Evolutionary conservation across 2,888 invertebrate species (phyloP).

Genomic region (Microdon myrmicae): DNA sequence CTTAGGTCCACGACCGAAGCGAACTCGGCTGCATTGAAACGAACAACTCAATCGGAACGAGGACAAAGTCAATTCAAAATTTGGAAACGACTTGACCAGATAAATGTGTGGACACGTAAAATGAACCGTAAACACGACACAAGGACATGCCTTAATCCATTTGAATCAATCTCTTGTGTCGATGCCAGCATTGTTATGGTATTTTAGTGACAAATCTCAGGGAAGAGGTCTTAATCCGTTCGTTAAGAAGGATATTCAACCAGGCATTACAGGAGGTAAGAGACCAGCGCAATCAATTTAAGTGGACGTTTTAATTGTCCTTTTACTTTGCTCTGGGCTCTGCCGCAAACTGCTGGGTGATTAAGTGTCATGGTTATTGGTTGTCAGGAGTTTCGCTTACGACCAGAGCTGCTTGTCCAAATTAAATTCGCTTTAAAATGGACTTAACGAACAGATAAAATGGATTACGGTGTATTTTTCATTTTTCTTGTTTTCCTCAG

Average conservation of each 20-base stretch:
- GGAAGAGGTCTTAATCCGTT: constrained; percentile 43
- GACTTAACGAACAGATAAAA: constrained; percentile 32
- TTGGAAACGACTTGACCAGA: no score
- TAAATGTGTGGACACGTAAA: no score
- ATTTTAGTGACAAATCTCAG: no score
- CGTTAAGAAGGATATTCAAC: constrained; percentile 23
- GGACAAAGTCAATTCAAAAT: no score
- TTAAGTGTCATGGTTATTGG: constrained; percentile 40
- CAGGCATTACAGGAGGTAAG: constrained; percentile 8
- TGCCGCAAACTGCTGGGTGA: constrained; percentile 29
- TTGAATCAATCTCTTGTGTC: no score
- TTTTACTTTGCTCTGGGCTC: constrained; percentile 23
- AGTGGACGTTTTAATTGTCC: constrained; percentile 52
- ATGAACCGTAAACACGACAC: no score
- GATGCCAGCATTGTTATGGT: no score
- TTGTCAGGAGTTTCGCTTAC: constrained; percentile 15
- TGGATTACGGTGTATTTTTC: constrained; percentile 26
- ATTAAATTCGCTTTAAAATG: constrained; percentile 29
- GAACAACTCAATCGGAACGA: no score
- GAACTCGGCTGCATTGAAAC: no score
- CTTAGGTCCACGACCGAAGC: no score
- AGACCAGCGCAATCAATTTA: constrained; percentile 44
- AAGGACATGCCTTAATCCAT: no score
- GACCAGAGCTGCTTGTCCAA: constrained; percentile 33
- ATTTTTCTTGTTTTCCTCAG: neutral